Evolutionary conservation across 2,113 vertebrate species (phyloP), one percentile per base, ranked within the genome.

Genomic region (Emydura subglobosa): DNA sequence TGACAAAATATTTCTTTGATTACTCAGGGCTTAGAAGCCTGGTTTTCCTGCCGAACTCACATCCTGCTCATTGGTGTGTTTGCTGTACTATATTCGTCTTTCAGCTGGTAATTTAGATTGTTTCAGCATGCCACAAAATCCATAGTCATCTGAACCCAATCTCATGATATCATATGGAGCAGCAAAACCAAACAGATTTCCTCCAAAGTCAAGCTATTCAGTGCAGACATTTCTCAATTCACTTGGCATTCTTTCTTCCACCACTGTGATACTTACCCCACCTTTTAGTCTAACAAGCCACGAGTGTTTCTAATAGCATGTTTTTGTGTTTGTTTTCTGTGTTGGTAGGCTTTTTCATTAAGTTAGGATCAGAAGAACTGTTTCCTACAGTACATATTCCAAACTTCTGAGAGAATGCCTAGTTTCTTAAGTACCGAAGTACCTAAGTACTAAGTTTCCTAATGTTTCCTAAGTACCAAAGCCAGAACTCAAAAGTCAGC

Each of bases 311-410:
- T 91, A 90, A 93, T 90, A 96, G 85, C 51, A 90, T 49, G n/a
- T 90, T 94, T 94, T 94, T 96, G 74, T 72, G n/a, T 21, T n/a
- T 72, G 34, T 39, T 91, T 95, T 88, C 92, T 47, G 6, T 84
- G 78, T 85, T 96, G 59, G 68, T 51, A 96, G 89, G 85, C 55
- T 93, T 97, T 97, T 97, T 94, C 92, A 61, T 96, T 96, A 95
- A 76, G 39, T 94, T 82, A 47, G 27, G 94, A 96, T 89, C 93
- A 96, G 89, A 96, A 96, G 93, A 95, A 59, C 79, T 94, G 91
- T 91, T 97, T 96, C 91, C 94, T 83, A 86, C 79, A 91, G 92
- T 90, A 96, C 83, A 44, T 42, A 93, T 86, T 87, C 82, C 95
- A 94, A 95, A 94, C 9, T 74, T 85, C 79, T 0, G 0, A 79